Evolutionary conservation across 2,113 vertebrate species (phyloP).

Genomic region (Sterrhoptilus dennistouni): DNA sequence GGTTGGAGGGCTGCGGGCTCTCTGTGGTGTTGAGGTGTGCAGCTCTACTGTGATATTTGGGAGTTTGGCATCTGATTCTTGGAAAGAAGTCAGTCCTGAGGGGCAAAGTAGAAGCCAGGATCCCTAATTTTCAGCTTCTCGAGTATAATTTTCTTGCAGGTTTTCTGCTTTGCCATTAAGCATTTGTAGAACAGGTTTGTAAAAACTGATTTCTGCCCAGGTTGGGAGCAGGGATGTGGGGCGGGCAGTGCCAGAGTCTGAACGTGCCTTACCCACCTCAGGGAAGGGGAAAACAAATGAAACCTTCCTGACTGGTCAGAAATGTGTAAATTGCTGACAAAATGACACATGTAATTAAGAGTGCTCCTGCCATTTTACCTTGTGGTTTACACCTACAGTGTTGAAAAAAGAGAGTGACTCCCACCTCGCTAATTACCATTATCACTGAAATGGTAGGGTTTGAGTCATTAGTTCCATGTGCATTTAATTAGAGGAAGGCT

Average conservation of each 20-base stretch:
- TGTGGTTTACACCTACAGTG: slow-evolving; percentile 90
- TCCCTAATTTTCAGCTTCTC: not conserved
- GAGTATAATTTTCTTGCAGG: not conserved
- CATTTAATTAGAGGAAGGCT: slow-evolving; percentile 99
- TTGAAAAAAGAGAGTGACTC: slow-evolving; percentile 88
- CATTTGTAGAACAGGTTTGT: not conserved
- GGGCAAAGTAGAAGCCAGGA: not conserved
- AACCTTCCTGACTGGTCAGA: slow-evolving; percentile 92
- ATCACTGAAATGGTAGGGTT: slow-evolving; percentile 98
- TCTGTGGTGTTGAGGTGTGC: rapidly evolving
- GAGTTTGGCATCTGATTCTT: not conserved
- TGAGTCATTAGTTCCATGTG: slow-evolving; percentile 99
- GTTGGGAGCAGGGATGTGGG: not conserved
- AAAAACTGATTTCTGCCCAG: not conserved
- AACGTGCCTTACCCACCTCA: slow-evolving; percentile 24
- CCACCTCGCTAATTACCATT: slow-evolving; percentile 99
- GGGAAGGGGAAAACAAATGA: slow-evolving; percentile 73
- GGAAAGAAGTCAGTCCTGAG: not conserved
- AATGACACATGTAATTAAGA: slow-evolving; percentile 98
- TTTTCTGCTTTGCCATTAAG: not conserved
- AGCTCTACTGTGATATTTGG: not conserved
- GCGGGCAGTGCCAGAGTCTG: not conserved
- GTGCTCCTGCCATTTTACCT: slow-evolving; percentile 90
- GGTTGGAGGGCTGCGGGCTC: not conserved
- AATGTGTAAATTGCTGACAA: slow-evolving; percentile 92